phyloP scores from a whole-genome alignment of 2,888 invertebrate genomes.

The Lepidocyrtoides sp. region DNA sequence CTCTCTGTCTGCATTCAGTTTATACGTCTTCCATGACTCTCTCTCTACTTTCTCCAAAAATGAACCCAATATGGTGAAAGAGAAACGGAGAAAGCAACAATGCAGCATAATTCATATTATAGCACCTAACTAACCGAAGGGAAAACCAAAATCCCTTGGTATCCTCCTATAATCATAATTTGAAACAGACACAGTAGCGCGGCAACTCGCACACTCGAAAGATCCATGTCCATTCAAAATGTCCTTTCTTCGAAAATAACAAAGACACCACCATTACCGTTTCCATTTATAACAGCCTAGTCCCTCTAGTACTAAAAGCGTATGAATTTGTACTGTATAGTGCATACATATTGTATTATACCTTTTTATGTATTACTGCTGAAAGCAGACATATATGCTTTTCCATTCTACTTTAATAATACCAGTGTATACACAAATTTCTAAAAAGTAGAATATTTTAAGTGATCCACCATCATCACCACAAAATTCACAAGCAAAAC shows the following conservation, averaged over 20 bases:
- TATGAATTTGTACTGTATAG: too few species aligned
- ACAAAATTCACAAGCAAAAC: conserved; percentile 33
- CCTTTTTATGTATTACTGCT: too few species aligned
- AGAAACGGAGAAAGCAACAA: not conserved
- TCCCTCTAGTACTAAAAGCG: too few species aligned
- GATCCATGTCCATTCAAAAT: conserved; percentile 26
- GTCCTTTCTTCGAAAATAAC: not conserved
- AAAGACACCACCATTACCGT: not conserved
- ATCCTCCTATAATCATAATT: conserved; percentile 76
- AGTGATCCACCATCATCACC: not conserved
- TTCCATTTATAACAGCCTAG: too few species aligned
- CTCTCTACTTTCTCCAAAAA: not conserved
- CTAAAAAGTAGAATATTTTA: not conserved
- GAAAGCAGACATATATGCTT: too few species aligned
- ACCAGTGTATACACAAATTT: not conserved
- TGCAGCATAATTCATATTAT: not conserved
- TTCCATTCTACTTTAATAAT: too few species aligned
- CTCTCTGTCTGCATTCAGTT: not conserved
- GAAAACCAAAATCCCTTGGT: conserved; percentile 70
- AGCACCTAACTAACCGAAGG: conserved; percentile 1
- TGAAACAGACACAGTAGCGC: conserved; percentile 49
- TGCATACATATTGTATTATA: conserved; percentile 10
- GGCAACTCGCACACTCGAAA: conserved; percentile 19
- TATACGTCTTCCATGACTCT: not conserved
- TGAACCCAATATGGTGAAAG: not conserved